Evolutionary conservation across 1,140 invertebrate genomes (phyloP), one percentile per base, ranked within the genome.

Genomic region (Psilanteris sp.): DNA sequence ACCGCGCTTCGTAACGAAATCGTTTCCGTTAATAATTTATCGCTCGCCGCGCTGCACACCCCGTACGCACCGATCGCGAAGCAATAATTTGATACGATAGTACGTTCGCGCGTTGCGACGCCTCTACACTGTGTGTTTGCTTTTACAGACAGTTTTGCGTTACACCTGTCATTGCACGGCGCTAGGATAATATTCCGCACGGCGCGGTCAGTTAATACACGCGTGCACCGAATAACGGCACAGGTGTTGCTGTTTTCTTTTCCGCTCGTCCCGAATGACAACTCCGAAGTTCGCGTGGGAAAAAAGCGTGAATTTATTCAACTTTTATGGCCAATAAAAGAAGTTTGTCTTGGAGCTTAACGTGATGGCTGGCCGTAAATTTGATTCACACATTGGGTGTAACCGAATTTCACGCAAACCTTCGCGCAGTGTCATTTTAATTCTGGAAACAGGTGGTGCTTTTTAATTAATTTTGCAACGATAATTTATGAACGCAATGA

Each of bases 381-480:
- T 70, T 41, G 54, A 61, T 70, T 70, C 66, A 43, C 37, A 29
- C 54, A 22, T 70, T 22, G 36, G 26, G 14, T 59, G 46, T 61
- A 61, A 61, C 37, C 37, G 37, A 52, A 70, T 50, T 61, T 24
- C 13, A 34, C 27, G 44, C 18, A 18, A 59, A 32, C 24, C 9
- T n/a, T 52, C 10, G 1, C 36, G 36, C 37, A 20, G 62, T 67
- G 50, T 67, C 50, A 67, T 24, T 70, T 70, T 43, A 59, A 70
- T 61, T 46, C 32, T 50, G 66, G 54, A 52, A 52, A 52, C 66
- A 70, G 66, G 44, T 61, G 66, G 54, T 14, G 22, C 3, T 54
- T 70, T 70, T 70, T 70, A 61, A 70, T 61, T 70, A 61, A 59
- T 70, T 61, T 70, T 52, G 24, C 36, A 24, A 48, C 44, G 20